A percentile compares a stretch with the other conserved stretches of the same genome.
Evolutionary conservation across 2,888 invertebrate species (phyloP).

Genomic region (Cecidostiba fungosa): DNA sequence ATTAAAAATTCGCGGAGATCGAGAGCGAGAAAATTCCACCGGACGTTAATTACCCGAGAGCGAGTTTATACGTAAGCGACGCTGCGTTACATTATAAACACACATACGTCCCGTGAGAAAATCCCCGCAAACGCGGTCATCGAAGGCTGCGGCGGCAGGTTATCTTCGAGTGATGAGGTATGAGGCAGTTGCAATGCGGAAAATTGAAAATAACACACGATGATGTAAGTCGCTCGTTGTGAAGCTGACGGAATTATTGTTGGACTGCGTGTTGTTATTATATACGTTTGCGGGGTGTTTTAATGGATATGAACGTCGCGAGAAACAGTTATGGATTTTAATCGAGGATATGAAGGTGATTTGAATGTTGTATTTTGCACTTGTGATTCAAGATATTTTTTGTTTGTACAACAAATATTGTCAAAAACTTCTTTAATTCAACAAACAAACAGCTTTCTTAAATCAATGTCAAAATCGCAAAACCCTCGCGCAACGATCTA

Average conservation of each 20-base stretch:
- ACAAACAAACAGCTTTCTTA: no score
- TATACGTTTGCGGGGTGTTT: not conserved
- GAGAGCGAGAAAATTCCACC: constrained; percentile 22
- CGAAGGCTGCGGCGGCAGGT: not conserved
- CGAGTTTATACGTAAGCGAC: not conserved
- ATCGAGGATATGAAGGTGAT: not conserved
- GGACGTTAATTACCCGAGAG: constrained; percentile 40
- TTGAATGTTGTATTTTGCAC: not conserved
- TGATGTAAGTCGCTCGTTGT: constrained; percentile 27
- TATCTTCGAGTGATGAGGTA: not conserved
- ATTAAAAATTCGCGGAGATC: constrained; percentile 37
- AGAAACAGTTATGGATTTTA: constrained; percentile 17
- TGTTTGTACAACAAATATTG: no score
- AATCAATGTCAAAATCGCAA: not conserved
- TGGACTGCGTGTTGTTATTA: not conserved
- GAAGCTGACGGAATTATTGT: constrained; percentile 40
- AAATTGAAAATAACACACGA: constrained; percentile 45
- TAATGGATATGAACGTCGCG: constrained; percentile 28
- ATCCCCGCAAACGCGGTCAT: not conserved
- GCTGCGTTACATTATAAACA: constrained; percentile 1
- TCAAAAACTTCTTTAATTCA: no score
- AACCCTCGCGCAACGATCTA: not conserved
- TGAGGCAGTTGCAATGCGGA: constrained; percentile 37
- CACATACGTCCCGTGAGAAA: constrained; percentile 16
- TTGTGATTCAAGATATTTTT: not conserved